phyloP scores from a whole-genome alignment of 92 coral and sea anemone genomes.

The Porites evermanni region DNA sequence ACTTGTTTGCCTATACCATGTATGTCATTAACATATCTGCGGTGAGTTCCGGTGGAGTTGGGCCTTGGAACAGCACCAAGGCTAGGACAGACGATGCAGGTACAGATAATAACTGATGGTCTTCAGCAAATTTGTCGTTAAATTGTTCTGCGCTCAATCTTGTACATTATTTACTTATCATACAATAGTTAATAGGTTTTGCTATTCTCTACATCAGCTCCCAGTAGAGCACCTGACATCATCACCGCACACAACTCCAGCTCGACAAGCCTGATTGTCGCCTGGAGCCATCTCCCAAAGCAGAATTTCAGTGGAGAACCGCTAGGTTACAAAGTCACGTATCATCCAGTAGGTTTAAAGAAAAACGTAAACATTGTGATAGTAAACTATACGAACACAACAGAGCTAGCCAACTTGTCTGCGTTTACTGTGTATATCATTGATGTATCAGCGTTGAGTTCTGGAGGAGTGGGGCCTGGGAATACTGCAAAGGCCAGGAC shows the following conservation, averaged over 20 bases:
- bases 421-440: slow-evolving; percentile 31
- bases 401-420: slow-evolving; percentile 6
- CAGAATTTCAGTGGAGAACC: background rate
- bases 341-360: background rate
- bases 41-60: slow-evolving; percentile 4
- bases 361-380: background rate
- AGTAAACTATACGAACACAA: slow-evolving; percentile 4
- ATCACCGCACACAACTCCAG: slow-evolving; percentile 15
- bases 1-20: slow-evolving; percentile 9
- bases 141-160: background rate
- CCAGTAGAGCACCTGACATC: background rate
- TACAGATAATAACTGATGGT: background rate
- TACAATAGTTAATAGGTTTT: background rate
- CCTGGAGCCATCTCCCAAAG: slow-evolving; percentile 31
- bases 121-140: background rate
- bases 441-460: slow-evolving; percentile 18
- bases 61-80: slow-evolving; percentile 22
- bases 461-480: slow-evolving; percentile 9
- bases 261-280: slow-evolving; percentile 30
- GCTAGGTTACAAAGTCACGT: slow-evolving; percentile 16
- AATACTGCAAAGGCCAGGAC: background rate
- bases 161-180: background rate
- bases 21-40: slow-evolving; percentile 31
- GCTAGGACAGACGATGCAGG: slow-evolving; percentile 46
- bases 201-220: background rate